Evolutionary conservation across 2,113 vertebrate species (phyloP).

Genomic region (Ardeotis arabs): DNA sequence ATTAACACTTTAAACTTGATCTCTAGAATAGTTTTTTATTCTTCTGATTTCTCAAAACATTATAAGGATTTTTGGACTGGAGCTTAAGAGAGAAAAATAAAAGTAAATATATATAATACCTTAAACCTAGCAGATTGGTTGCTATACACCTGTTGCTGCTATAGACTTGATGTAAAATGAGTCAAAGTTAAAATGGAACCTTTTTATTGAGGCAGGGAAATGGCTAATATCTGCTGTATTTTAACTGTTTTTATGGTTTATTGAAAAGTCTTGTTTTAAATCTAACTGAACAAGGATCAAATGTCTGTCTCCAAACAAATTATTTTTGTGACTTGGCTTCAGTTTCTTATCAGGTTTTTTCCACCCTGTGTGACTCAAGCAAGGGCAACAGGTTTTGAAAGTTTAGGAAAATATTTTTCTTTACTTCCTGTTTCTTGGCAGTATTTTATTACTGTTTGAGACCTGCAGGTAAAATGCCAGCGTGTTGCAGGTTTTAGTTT

Average conservation of each 20-base stretch:
- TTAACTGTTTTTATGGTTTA: slow-evolving; percentile 2
- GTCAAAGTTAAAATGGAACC: background rate
- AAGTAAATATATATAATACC: background rate
- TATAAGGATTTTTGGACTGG: background rate
- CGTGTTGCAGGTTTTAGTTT: background rate
- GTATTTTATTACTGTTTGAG: background rate
- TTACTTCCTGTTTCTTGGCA: background rate
- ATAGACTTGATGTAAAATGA: background rate
- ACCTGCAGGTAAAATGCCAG: background rate
- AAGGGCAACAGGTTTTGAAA: slow-evolving; percentile 51
- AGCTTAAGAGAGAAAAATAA: background rate
- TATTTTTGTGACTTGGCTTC: background rate
- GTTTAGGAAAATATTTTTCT: background rate
- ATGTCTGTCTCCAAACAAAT: background rate
- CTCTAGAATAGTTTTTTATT: background rate
- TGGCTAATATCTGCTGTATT: background rate
- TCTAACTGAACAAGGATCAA: background rate
- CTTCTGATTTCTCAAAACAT: background rate
- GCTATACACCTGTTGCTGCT: background rate
- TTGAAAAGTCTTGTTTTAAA: slow-evolving; percentile 30
- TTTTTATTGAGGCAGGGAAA: background rate
- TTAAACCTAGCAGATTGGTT: slow-evolving; percentile 10
- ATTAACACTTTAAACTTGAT: background rate
- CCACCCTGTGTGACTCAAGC: background rate
- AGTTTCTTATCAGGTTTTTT: background rate